Percentiles rank a stretch among this genome's conserved stretches.
These are phyloP conservation scores for Drosophila anomelani DNA, from an alignment of 2,888 invertebrate species.

Conservation along the genomic window DNA sequence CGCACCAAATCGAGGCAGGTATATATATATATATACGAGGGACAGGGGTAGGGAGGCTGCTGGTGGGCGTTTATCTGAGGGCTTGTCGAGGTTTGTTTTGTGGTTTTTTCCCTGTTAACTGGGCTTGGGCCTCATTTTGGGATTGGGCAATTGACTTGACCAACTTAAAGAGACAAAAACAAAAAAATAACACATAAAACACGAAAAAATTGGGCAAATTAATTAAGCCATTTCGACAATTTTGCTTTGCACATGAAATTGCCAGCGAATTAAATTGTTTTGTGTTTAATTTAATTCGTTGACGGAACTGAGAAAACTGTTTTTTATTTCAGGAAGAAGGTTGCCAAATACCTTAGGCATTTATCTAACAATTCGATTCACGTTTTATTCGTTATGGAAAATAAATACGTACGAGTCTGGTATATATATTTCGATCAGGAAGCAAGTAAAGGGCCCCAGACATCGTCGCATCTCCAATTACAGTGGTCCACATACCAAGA, in stretches of 20 bases:
- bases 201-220: slow-evolving; percentile 76
- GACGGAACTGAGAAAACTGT: slow-evolving; percentile 23
- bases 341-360: slow-evolving; percentile 38
- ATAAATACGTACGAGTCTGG: slow-evolving; percentile 23
- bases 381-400: slow-evolving; percentile 59
- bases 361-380: slow-evolving; percentile 71
- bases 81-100: slow-evolving; percentile 63
- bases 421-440: slow-evolving; percentile 34
- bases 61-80: slow-evolving; percentile 54
- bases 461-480: slow-evolving; percentile 73
- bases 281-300: slow-evolving; percentile 67
- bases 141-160: slow-evolving; percentile 63
- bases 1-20: slow-evolving; percentile 36
- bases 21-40: background rate
- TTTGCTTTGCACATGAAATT: slow-evolving; percentile 66
- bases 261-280: slow-evolving; percentile 76
- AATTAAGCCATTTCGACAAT: slow-evolving; percentile 78
- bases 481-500: slow-evolving; percentile 61
- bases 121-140: slow-evolving; percentile 44
- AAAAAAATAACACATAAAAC: slow-evolving; percentile 9
- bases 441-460: slow-evolving; percentile 42
- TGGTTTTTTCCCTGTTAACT: slow-evolving; percentile 37
- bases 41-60: background rate
- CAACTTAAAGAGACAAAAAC: slow-evolving; percentile 44
- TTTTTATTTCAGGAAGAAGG: slow-evolving; percentile 45